phyloP scores from a whole-genome alignment of 23 tunicate genomes.

The Diplosoma virens region DNA sequence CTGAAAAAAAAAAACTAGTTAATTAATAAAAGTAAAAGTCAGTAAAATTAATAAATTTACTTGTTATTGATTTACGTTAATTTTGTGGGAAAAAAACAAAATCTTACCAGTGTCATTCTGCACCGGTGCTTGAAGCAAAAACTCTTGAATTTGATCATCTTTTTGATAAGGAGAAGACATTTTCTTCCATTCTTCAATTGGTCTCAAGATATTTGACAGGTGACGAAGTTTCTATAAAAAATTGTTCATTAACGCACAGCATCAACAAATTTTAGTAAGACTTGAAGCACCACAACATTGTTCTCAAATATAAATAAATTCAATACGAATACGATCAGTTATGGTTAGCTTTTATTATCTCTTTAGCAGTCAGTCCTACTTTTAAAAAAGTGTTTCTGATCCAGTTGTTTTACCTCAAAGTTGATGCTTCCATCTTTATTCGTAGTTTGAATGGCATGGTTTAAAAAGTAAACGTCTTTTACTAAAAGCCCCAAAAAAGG shows the following conservation, averaged over 20 bases:
- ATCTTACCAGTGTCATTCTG: slow-evolving; percentile 64
- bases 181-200: slow-evolving; percentile 86
- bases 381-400: no score
- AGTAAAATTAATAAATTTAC: no score
- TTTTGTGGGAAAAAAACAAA: background rate
- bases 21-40: background rate
- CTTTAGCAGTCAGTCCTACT: no score
- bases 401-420: slow-evolving; percentile 87
- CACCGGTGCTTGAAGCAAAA: slow-evolving; percentile 73
- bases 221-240: slow-evolving; percentile 83
- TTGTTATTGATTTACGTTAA: background rate
- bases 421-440: slow-evolving; percentile 71
- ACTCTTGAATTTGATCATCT: slow-evolving; percentile 64
- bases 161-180: slow-evolving; percentile 45
- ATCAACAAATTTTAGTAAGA: no score
- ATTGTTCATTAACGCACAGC: no score
- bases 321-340: no score
- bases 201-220: slow-evolving; percentile 65
- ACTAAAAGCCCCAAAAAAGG: slow-evolving; percentile 84
- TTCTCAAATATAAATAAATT: no score
- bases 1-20: slow-evolving; percentile 20
- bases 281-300: no score
- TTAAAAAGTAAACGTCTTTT: slow-evolving; percentile 88
- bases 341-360: no score
- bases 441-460: slow-evolving; percentile 82